Base-by-base conservation (phyloP, 2,888 invertebrate genomes). In the Hypomecis punctinalis region DNA sequence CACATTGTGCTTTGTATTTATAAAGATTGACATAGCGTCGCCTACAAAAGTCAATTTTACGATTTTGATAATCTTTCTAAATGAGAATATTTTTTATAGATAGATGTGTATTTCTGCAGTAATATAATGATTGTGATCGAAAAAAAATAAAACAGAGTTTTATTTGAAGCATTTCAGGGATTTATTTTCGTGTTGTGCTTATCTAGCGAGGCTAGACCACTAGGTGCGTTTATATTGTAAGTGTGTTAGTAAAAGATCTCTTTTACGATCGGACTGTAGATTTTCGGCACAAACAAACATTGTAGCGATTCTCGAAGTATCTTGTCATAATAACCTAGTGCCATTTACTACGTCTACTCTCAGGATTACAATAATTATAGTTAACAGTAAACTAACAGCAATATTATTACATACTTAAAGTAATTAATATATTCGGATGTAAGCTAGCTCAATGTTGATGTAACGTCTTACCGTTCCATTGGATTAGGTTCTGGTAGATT, bases 361-460 rank as follows among this genome's bases (percentile, higher is more conserved):
- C 88, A 84, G 80, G 73, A 83, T 84, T 84, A 86, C 86, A 86
- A 88, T 86, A 83, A 82, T 83, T 85, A 83, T 84, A 89, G 88
- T 89, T 88, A 89, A 88, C 87, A 82, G 79, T 87, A 75, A 85
- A 88, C 85, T 91, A 91, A 92, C 91, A 90, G 90, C 91, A 91
- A 92, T 92, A 53, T 67, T 62, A 72, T 70, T 64, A 65, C 61
- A 69, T 90, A 91, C 91, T 89, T 92, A 91, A 91, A 83, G 81
- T 72, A 61, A 72, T 84, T 88, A 89, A 91, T 91, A 89, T 90
- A 90, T 90, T 88, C 85, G 84, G 43, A 82, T 85, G 85, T 92
- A 92, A 93, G 91, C 86, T 91, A 93, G 93, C 93, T 93, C 93
- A 93, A 93, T 91, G 85, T 91, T 83, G 78, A 84, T 90, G 87